Evolutionary conservation across 2,888 invertebrate genomes (phyloP).

Genomic region (Cataglyphis albicans): DNA sequence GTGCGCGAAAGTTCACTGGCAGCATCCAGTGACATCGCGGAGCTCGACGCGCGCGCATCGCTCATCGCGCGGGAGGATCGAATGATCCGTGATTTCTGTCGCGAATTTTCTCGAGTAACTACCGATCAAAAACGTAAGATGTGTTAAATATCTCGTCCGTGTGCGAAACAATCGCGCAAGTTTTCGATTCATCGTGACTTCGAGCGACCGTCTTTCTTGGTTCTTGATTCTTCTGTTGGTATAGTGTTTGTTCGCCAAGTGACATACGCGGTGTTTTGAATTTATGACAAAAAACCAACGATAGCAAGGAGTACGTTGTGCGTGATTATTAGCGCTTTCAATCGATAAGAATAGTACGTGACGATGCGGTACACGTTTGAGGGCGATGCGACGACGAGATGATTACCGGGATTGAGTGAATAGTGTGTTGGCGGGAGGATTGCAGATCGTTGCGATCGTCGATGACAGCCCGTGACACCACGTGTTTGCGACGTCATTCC

Average conservation of each 20-base stretch:
- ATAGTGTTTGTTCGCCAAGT: slow-evolving; percentile 25
- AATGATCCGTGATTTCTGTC: slow-evolving; percentile 1
- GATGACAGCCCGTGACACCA: slow-evolving; percentile 64
- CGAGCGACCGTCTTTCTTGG: neutral
- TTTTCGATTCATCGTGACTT: slow-evolving; percentile 13
- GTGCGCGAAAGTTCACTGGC: slow-evolving; percentile 78
- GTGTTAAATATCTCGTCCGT: neutral
- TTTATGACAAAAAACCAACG: neutral
- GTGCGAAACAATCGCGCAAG: neutral
- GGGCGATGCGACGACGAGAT: slow-evolving; percentile 28
- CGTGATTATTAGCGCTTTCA: slow-evolving; percentile 17
- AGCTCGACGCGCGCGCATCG: slow-evolving; percentile 80
- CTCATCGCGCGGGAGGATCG: slow-evolving; percentile 45
- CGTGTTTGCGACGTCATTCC: slow-evolving; percentile 58
- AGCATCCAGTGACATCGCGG: slow-evolving; percentile 82
- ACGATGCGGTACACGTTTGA: slow-evolving; percentile 46
- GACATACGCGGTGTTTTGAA: slow-evolving; percentile 11
- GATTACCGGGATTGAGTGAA: slow-evolving; percentile 31
- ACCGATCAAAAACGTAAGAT: neutral
- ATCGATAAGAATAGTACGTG: slow-evolving; percentile 62
- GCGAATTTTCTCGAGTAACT: neutral
- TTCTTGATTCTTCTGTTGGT: neutral
- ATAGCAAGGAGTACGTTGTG: neutral
- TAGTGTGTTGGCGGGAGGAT: slow-evolving; percentile 35
- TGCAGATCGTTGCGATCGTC: slow-evolving; percentile 20